Conservation (phyloP, 2,797 vertebrate species). For the Eulemur albifrons region DNA sequence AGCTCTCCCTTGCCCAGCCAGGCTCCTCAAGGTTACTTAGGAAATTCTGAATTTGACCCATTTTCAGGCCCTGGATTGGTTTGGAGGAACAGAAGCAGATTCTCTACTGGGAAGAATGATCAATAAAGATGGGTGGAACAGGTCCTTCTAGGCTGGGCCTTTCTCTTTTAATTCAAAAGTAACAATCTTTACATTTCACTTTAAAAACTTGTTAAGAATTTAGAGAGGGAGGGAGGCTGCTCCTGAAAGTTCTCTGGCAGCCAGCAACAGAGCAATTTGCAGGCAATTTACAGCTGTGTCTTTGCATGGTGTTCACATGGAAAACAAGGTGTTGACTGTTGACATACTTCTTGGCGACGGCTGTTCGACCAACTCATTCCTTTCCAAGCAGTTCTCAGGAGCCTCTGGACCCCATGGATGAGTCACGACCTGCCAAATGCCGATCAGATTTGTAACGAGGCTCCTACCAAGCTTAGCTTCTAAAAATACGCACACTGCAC, state of each 20-base stretch:
- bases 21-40: background rate
- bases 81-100: background rate
- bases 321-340: slow-evolving; percentile 27
- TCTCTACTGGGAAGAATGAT: background rate
- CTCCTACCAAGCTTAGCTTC: slow-evolving; percentile 47
- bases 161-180: background rate
- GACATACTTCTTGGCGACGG: slow-evolving; percentile 56
- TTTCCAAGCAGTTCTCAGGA: slow-evolving; percentile 64
- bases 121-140: background rate
- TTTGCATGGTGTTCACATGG: slow-evolving; percentile 51
- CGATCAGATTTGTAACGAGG: slow-evolving; percentile 71
- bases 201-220: slow-evolving; percentile 55
- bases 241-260: background rate
- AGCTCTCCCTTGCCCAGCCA: background rate
- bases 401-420: slow-evolving; percentile 54
- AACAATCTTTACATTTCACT: slow-evolving; percentile 13
- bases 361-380: slow-evolving; percentile 49
- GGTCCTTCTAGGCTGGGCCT: too few relatives aligned
- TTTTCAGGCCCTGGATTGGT: background rate
- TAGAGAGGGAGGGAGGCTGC: background rate
- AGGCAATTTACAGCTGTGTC: background rate
- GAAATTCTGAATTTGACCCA: background rate
- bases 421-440: slow-evolving; percentile 71
- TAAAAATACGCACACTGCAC: background rate
- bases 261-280: slow-evolving; percentile 40